Evolutionary conservation across 1,140 invertebrate genomes (phyloP), one percentile per base, ranked within the genome.

Genomic region (Papilio polytes): DNA sequence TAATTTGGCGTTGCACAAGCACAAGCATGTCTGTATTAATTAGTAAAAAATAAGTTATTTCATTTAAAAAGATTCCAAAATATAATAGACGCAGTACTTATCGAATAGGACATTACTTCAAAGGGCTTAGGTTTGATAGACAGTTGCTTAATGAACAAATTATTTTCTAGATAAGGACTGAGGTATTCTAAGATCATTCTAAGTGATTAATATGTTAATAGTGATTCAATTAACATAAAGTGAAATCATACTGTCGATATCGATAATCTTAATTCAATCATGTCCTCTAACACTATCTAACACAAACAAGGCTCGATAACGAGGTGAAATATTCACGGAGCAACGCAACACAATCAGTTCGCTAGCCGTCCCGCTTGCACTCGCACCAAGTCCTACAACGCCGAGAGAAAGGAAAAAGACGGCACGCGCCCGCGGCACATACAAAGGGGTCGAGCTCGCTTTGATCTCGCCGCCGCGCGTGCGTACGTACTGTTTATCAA

Each of bases 261-360:
- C 91, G 92, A 93, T 86, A 88, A 86, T 85, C 85, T 87, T 87
- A 88, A 87, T 87, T 87, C 85, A 83, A 87, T 82, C 80, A 85
- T 81, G 82, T 83, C 74, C 79, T 89, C 82, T 89, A 93, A 87
- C 94, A 90, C 93, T 92, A 91, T 89, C 92, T 94, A 94, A 94
- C 94, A 93, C 91, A 95, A 95, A 95, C 94, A 95, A 94, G 92
- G 93, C 92, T 90, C 91, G 94, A 93, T 95, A 95, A 95, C 92
- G 94, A 95, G 94, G 92, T 95, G 94, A 95, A 95, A 95, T 95
- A 95, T 95, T 94, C 94, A 95, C 92, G 88, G 94, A 91, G 91
- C 88, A 89, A 90, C 84, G 91, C 90, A 90, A 90, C 82, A 93
- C 94, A 92, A 93, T 91, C 93, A 87, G 86, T 80, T 87, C 77